A percentile compares a stretch with the other conserved stretches of the same genome.
phyloP scores from a whole-genome alignment of 2,797 vertebrate genomes.

The Botia kubotai region DNA sequence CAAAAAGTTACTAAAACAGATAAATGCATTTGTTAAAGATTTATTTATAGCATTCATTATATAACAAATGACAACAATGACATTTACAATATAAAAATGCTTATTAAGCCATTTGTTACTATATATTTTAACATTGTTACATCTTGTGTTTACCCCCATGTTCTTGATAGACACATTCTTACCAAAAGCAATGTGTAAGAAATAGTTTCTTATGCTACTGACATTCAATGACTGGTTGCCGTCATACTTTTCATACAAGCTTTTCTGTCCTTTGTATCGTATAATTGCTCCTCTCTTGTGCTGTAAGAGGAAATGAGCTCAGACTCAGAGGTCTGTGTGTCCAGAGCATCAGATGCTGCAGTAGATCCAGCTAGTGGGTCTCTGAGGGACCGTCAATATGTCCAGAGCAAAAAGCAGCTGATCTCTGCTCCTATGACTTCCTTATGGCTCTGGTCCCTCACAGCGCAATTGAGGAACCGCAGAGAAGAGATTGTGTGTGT shows the following conservation, averaged over 20 bases:
- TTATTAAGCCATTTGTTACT: no score
- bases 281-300: not conserved
- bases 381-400: conserved; percentile 29
- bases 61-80: no score
- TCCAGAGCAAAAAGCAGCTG: conserved; percentile 9
- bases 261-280: not conserved
- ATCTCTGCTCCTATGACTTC: not conserved
- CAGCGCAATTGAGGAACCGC: not conserved
- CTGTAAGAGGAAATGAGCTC: conserved; percentile 14
- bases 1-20: no score
- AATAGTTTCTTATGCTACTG: not conserved
- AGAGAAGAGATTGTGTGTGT: not conserved
- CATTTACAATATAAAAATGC: no score
- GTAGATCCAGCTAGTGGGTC: conserved; percentile 27
- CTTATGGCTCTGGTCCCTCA: conserved; percentile 3
- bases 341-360: conserved; percentile 25
- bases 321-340: conserved; percentile 8
- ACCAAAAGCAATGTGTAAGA: not conserved
- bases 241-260: not conserved
- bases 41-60: no score
- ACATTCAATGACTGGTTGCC: not conserved
- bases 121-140: no score
- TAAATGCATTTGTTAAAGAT: no score
- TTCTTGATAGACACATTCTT: not conserved
- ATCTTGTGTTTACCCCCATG: no score